A percentile compares a stretch with the other conserved stretches of the same genome.
Evolutionary conservation across 2,113 vertebrate genomes (phyloP).

Genomic region (Bubalus kerabau): DNA sequence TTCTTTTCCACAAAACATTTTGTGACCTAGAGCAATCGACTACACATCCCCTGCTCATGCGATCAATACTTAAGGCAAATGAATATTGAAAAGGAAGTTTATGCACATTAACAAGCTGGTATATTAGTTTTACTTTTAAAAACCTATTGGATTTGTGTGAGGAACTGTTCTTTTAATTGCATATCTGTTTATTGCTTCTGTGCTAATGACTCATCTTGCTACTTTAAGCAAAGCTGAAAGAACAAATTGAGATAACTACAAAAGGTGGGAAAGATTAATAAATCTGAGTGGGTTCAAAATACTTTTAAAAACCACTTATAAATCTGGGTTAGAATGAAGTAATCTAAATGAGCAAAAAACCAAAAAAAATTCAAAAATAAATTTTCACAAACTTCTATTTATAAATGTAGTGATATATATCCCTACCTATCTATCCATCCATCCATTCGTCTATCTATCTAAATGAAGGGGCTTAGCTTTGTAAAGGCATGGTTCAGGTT

Average conservation of each 20-base stretch:
- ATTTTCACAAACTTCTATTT: background rate
- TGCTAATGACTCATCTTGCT: background rate
- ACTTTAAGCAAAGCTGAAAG: background rate
- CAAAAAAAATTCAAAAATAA: background rate
- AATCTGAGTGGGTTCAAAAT: background rate
- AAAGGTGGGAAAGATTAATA: background rate
- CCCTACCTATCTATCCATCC: background rate
- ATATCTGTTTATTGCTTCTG: background rate
- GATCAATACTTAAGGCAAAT: background rate
- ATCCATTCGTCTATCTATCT: background rate
- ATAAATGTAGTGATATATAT: background rate
- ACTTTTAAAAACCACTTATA: background rate
- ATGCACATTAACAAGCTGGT: background rate
- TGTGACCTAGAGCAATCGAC: background rate
- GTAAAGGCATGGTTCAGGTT: background rate
- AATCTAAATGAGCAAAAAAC: background rate
- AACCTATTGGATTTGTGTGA: background rate
- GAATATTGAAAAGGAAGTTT: background rate
- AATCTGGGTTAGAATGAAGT: background rate
- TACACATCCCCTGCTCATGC: background rate
- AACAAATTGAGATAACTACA: background rate
- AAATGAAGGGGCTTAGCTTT: background rate
- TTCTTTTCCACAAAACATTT: background rate
- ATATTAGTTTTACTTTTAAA: slow-evolving; percentile 6
- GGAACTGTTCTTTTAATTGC: background rate